Base-by-base conservation (phyloP, 2,113 vertebrate species). In the Myotis davidii region DNA sequence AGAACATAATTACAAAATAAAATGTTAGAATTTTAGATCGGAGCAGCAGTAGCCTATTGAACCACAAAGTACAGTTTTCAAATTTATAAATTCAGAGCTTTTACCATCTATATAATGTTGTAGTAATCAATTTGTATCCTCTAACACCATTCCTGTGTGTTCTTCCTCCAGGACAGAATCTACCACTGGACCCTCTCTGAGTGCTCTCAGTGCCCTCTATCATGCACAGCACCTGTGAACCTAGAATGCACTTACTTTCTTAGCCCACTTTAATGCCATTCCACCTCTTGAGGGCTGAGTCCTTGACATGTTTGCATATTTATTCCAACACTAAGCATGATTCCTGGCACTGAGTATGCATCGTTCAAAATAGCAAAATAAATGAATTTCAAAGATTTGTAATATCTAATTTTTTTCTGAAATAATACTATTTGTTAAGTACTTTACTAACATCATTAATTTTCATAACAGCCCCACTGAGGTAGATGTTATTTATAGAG, bases 371-470 rank as follows among this genome's bases (percentile, higher is more conserved):
- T n/a, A 83, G 61, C 39, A 64, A 29, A 73, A 72, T 85, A 84
- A 87, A 72, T 90, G 6, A 85, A 88, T 69, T 85, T 88, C 73
- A 83, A 2, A 56, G 9, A 93, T 93, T 48, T 93, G 27, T 76
- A 73, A 95, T 21, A 77, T 45, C 45, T 72, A n/a, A 34, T 39
- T 56, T 87, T 74, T 82, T 82, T 45, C 67, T 70, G 69, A 61
- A 91, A 69, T 81, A 54, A 67, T 93, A 52, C 10, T 17, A 32
- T 17, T 93, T 65, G 65, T 34, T 81, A 81, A 90, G 25, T 84
- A 84, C 61, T 78, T 91, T 89, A 70, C 21, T 91, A 77, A 91
- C 59, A 85, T 56, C 29, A 74, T n/a, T 64, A 45, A 95, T 88
- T 92, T 84, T 69, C 81, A 77, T 16, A 78, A 85, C 29, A 73